Base-by-base conservation (phyloP, 2,888 invertebrate species). In the Drosophila multiciliata region DNA sequence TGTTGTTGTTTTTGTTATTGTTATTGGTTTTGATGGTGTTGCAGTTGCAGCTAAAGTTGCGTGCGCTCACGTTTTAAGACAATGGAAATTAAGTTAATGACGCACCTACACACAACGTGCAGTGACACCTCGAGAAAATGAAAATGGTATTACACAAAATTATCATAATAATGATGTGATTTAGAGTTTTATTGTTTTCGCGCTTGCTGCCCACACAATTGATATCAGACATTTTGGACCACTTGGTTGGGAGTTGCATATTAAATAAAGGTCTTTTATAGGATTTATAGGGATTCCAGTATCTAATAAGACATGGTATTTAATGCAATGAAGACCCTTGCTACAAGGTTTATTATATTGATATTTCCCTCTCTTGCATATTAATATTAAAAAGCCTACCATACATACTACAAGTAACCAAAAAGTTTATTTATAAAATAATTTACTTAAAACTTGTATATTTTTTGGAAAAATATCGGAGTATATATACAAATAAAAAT, bases 31-130 rank as follows among this genome's bases (percentile, higher is more conserved):
- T 45, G 45, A 4, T 45, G 45, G 1, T 4, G 40, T 11, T 40
- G 50, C 29, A 17, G 50, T 32, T 60, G 59, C 35, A 23, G 29
- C 11, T 52, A 36, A 26, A n/a, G 66, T 42, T 55, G 61, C 17
- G 17, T 35, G 23, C 60, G 32, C 52, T 57, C 61, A 65, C 62
- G 78, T 53, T 20, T 63, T 60, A 11, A 59, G 58, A 59, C 78
- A 76, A 64, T 73, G 78, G 40, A 53, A 60, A 75, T 65, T 53
- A 57, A 75, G 50, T 57, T 72, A 66, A 75, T 72, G 66, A 75
- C 72, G 62, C 72, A 66, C 50, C 45, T 38, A 58, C 66, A 66
- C 66, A 66, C 66, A 76, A 76, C 66, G 57, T 72, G 58, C 53
- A 23, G 35, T 38, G 45, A 42, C 55, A 49, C 42, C 38, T 48